phyloP scores from a whole-genome alignment of 2,797 vertebrate genomes.

The Megalops cyprinoides region DNA sequence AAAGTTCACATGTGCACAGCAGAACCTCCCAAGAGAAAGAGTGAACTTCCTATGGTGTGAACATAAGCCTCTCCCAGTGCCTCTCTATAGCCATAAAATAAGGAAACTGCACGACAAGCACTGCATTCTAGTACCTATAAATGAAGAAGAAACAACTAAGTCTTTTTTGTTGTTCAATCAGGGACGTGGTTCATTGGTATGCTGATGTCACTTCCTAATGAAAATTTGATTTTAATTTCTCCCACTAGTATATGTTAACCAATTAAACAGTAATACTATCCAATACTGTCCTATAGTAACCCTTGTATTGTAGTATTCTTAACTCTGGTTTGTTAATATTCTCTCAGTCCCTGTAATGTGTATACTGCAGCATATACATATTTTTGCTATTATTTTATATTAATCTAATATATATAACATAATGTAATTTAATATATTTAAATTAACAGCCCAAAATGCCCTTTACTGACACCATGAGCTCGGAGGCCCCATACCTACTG shows the following conservation, averaged over 20 bases:
- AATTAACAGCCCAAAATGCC: background rate
- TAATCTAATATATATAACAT: too few relatives aligned
- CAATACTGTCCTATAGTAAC: too few relatives aligned
- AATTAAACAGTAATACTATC: too few relatives aligned
- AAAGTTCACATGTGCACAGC: constrained; percentile 13
- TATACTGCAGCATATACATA: background rate
- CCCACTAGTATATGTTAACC: too few relatives aligned
- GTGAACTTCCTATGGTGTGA: constrained; percentile 21
- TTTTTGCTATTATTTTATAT: background rate
- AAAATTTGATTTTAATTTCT: background rate
- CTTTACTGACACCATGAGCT: background rate
- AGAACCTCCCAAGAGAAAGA: background rate
- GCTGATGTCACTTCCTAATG: background rate
- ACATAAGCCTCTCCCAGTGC: background rate
- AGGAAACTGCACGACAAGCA: background rate
- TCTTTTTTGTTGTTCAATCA: background rate
- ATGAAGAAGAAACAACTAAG: background rate
- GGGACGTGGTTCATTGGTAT: background rate
- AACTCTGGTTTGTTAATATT: background rate
- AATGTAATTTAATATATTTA: too few relatives aligned
- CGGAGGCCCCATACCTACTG: background rate
- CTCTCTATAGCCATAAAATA: background rate
- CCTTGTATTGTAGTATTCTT: background rate
- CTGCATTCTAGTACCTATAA: background rate
- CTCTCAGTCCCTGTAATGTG: background rate